Evolutionary conservation across 2,113 vertebrate genomes (phyloP).

Genomic region (Callionymus lyra): DNA sequence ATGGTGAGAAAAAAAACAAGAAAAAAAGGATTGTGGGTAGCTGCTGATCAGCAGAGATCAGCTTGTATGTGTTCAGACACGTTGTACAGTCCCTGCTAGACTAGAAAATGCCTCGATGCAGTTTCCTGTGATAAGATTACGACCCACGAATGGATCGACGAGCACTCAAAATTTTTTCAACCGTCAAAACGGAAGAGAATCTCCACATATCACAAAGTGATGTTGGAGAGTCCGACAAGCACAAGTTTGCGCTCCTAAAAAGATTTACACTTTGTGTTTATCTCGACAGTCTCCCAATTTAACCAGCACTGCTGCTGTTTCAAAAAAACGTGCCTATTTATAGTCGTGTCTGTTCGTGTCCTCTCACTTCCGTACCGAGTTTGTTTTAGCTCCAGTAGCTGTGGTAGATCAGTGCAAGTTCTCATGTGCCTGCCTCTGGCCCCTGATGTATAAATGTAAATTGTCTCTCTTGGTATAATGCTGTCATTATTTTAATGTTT

Average conservation of each 20-base stretch:
- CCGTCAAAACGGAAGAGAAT: constrained; percentile 26
- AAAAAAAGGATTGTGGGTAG: constrained; percentile 34
- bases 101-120: constrained; percentile 46
- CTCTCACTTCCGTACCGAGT: constrained; percentile 44
- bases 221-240: constrained; percentile 46
- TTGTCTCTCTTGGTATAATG: constrained; percentile 64
- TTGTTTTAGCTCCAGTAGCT: constrained; percentile 50
- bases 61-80: constrained; percentile 41
- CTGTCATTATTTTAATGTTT: constrained; percentile 65
- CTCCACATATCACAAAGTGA: constrained; percentile 48
- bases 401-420: constrained; percentile 46
- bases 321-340: constrained; percentile 59
- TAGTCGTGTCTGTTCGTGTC: constrained; percentile 46
- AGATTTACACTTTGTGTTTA: no score
- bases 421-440: constrained; percentile 65
- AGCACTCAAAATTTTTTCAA: no score
- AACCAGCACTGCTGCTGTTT: constrained; percentile 58
- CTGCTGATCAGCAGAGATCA: constrained; percentile 28
- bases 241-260: constrained; percentile 53
- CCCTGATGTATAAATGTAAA: constrained; percentile 73
- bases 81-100: constrained; percentile 52
- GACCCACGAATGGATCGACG: no score
- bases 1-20: constrained; percentile 46
- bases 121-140: no score
- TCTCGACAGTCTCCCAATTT: no score